Conservation (phyloP, 2,797 vertebrate species). For the Parambassis ranga region DNA sequence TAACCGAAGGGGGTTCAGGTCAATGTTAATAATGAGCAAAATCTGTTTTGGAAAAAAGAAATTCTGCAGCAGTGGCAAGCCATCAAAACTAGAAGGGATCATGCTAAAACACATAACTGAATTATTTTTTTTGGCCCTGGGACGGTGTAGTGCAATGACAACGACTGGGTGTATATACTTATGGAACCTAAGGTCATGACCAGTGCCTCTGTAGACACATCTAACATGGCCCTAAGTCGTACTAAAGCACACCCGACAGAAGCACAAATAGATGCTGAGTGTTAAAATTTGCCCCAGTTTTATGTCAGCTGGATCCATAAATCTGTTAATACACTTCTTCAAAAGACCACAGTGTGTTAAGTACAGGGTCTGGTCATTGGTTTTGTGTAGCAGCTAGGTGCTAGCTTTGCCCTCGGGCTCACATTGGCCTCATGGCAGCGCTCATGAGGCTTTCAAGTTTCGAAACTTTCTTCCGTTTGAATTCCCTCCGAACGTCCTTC, state of each 20-base stretch:
- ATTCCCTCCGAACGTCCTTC: no score
- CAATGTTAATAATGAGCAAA: neutral
- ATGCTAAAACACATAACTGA: constrained; percentile 32
- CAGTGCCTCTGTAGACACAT: neutral
- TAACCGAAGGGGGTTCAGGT: neutral
- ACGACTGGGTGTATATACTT: neutral
- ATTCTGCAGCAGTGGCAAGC: neutral
- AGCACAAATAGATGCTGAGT: no score
- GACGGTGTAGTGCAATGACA: neutral
- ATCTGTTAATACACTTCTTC: neutral
- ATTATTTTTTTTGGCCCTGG: constrained; percentile 13
- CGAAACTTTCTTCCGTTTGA: no score
- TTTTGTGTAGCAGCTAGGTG: no score
- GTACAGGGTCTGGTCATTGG: no score
- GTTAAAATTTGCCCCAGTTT: no score
- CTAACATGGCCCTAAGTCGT: constrained; percentile 4
- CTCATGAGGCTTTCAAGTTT: no score
- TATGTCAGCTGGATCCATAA: no score
- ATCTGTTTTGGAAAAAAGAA: constrained; percentile 1
- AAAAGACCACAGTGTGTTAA: neutral
- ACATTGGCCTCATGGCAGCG: no score
- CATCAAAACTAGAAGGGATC: neutral
- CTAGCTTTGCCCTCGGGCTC: no score
- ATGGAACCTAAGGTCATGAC: neutral
- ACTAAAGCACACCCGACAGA: constrained; percentile 4